Evolutionary conservation across 2,888 invertebrate species (phyloP).

Genomic region (Lumbricus terrestris): DNA sequence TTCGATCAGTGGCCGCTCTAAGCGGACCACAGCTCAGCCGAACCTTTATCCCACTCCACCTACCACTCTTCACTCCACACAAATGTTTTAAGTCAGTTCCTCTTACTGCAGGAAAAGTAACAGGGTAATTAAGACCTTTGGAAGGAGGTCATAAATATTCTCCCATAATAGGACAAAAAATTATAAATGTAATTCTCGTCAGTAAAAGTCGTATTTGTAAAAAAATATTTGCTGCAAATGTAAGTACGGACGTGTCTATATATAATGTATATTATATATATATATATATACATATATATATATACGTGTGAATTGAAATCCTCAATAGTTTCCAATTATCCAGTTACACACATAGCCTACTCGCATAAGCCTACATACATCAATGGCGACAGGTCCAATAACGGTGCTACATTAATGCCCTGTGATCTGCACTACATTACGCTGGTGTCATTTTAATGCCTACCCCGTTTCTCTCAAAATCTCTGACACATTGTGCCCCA

Average conservation of each 20-base stretch:
- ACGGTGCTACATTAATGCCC: neutral
- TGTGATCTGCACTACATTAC: neutral
- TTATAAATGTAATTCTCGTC: neutral
- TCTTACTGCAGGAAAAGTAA: neutral
- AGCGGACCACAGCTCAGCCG: neutral
- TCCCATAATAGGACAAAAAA: neutral
- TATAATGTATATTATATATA: neutral
- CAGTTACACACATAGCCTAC: no score
- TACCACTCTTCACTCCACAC: no score
- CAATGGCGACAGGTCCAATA: neutral
- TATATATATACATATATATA: neutral
- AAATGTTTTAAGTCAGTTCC: neutral
- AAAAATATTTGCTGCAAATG: neutral
- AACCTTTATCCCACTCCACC: neutral
- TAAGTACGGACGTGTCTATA: neutral
- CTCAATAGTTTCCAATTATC: no score
- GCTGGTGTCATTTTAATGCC: neutral
- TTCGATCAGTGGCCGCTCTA: neutral
- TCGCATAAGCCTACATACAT: no score
- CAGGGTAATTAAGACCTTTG: neutral
- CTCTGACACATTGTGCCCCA: neutral
- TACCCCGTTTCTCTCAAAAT: neutral
- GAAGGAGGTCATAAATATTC: no score
- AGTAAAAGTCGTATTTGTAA: neutral
- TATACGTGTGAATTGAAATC: no score